phyloP scores from a whole-genome alignment of 1,140 invertebrate species.

The Drosophila sucinea region DNA sequence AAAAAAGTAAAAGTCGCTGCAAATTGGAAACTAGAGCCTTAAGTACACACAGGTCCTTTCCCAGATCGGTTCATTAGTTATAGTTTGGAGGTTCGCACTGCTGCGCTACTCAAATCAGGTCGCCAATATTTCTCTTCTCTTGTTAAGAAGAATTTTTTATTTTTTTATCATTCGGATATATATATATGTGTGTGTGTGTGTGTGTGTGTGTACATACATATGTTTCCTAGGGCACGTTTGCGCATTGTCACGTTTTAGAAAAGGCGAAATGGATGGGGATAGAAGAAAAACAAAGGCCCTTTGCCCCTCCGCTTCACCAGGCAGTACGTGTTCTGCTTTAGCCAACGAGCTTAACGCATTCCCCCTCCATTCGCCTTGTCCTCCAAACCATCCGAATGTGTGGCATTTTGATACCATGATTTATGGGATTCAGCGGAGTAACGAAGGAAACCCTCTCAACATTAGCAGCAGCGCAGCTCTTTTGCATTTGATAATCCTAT shows the following conservation, averaged over 20 bases:
- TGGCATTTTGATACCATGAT: conserved; percentile 65
- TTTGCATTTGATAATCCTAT: conserved; percentile 63
- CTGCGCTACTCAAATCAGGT: not conserved
- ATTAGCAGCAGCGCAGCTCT: conserved; percentile 21
- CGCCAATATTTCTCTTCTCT: not conserved
- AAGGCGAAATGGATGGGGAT: not conserved
- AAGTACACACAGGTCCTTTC: no score
- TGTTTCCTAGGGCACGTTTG: conserved; percentile 9
- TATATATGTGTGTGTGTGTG: no score
- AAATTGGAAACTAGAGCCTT: no score
- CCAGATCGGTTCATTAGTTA: not conserved
- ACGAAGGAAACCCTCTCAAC: conserved; percentile 20
- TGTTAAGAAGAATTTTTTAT: not conserved
- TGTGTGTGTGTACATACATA: no score
- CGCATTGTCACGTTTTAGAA: conserved; percentile 14
- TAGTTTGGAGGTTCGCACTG: not conserved
- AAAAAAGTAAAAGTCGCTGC: no score
- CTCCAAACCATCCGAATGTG: conserved; percentile 29
- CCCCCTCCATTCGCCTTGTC: conserved; percentile 6
- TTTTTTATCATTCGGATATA: not conserved
- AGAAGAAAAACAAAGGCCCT: conserved; percentile 11
- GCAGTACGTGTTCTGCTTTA: conserved; percentile 44
- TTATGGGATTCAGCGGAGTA: conserved; percentile 43
- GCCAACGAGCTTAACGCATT: conserved; percentile 25
- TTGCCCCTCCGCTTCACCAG: conserved; percentile 6